These are phyloP conservation scores for Zingel zingel DNA, from an alignment of 2,113 vertebrate species.

Conservation along the genomic window DNA sequence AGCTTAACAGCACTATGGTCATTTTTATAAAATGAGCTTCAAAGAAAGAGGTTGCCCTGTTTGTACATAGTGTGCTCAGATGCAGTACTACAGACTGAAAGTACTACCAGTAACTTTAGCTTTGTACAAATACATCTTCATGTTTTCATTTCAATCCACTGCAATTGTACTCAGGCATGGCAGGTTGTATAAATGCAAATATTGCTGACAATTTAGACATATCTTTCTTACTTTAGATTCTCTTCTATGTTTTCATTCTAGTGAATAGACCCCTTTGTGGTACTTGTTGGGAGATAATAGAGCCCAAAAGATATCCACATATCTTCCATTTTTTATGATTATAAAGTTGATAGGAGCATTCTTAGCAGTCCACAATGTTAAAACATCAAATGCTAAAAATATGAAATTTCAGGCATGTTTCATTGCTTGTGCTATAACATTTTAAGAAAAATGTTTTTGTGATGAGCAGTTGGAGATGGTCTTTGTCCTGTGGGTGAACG, in stretches of 20 bases:
- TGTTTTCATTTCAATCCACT: not conserved
- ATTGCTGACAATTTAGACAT: not conserved
- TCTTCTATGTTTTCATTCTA: not conserved
- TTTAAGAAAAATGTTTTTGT: not conserved
- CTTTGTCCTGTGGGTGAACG: not conserved
- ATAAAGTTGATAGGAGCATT: not conserved
- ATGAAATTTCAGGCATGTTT: not conserved
- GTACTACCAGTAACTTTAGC: not conserved
- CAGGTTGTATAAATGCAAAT: not conserved
- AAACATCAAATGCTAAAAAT: not conserved
- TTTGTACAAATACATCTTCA: not conserved
- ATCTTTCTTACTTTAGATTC: conserved; percentile 3
- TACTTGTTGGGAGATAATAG: not conserved
- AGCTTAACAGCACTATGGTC: not conserved
- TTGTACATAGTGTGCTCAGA: not conserved
- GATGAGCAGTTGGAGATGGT: not conserved
- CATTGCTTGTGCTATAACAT: not conserved
- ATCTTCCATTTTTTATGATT: not conserved
- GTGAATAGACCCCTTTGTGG: not conserved
- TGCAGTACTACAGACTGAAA: not conserved
- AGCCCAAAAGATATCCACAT: not conserved
- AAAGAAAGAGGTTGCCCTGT: not conserved
- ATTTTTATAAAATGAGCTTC: not conserved
- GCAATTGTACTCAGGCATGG: not conserved
- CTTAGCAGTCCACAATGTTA: not conserved